Percentiles rank a stretch among this genome's conserved stretches.
phyloP scores from a whole-genome alignment of 2,888 invertebrate genomes.

The Chesias legatella region DNA sequence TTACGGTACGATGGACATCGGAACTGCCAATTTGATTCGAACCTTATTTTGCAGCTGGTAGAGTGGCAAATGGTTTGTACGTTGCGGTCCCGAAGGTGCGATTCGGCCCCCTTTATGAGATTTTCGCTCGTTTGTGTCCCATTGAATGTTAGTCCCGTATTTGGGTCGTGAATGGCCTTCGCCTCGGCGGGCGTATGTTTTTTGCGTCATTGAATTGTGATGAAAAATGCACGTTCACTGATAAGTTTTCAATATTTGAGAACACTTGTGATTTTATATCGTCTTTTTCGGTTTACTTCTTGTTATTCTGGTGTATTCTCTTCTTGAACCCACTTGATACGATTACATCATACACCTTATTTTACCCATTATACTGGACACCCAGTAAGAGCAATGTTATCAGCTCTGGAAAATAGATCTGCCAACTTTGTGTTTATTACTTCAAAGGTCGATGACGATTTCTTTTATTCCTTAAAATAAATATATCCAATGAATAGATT shows the following conservation, averaged over 20 bases:
- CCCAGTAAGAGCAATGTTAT: no score
- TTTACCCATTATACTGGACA: no score
- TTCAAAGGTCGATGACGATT: no score
- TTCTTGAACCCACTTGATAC: no score
- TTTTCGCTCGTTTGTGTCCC: constrained; percentile 30
- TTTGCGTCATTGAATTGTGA: constrained; percentile 19
- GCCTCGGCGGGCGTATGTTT: constrained; percentile 25
- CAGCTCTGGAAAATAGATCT: no score
- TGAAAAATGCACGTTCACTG: constrained; percentile 22
- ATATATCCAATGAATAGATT: no score
- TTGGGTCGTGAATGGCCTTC: constrained; percentile 44
- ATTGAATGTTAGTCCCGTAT: constrained; percentile 33
- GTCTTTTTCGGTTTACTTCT: no score
- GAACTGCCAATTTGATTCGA: background rate
- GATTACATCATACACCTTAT: no score
- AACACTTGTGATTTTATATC: background rate
- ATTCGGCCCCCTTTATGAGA: constrained; percentile 31
- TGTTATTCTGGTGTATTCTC: no score
- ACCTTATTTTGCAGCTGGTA: constrained; percentile 5
- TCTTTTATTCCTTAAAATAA: no score
- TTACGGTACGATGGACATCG: constrained; percentile 15
- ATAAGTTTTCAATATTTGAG: constrained; percentile 6
- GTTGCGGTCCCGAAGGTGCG: constrained; percentile 12
- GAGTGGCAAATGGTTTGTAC: constrained; percentile 3
- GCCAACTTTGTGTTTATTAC: no score